These are phyloP conservation scores for Galerucella calmariensis DNA, from an alignment of 2,888 invertebrate species.

Conservation along the genomic window DNA sequence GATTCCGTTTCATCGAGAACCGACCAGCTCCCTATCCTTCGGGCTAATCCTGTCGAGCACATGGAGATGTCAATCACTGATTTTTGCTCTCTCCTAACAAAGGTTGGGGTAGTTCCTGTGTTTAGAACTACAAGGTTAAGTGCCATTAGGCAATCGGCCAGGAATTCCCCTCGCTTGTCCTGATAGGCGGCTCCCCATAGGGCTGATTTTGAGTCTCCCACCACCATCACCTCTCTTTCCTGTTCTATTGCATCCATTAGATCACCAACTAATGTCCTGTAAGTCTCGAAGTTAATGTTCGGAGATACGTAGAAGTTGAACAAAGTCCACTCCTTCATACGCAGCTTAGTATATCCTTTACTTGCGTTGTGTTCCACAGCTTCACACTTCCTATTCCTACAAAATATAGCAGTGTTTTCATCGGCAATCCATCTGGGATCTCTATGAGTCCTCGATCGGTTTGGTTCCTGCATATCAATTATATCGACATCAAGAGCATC, in stretches of 20 bases:
- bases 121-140: conserved; percentile 14
- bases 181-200: conserved; percentile 5
- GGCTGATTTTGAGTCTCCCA: conserved; percentile 12
- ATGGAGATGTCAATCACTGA: neutral
- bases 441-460: neutral
- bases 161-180: conserved; percentile 14
- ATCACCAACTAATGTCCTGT: neutral
- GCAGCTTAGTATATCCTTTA: neutral
- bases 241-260: conserved; percentile 5
- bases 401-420: conserved; percentile 12
- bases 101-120: conserved; percentile 9
- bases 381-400: conserved; percentile 14
- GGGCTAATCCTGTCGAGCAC: neutral
- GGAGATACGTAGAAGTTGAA: conserved; percentile 24
- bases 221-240: neutral
- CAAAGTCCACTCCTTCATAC: conserved; percentile 11
- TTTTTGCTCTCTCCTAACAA: neutral
- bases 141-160: neutral
- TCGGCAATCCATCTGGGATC: conserved; percentile 18
- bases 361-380: conserved; percentile 5
- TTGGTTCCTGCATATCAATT: conserved; percentile 18
- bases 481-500: neutral
- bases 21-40: neutral
- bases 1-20: neutral
- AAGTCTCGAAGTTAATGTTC: conserved; percentile 16